Evolutionary conservation across 2,113 vertebrate genomes (phyloP), one percentile per base, ranked within the genome.

Genomic region (Microcebus lehilahytsara): DNA sequence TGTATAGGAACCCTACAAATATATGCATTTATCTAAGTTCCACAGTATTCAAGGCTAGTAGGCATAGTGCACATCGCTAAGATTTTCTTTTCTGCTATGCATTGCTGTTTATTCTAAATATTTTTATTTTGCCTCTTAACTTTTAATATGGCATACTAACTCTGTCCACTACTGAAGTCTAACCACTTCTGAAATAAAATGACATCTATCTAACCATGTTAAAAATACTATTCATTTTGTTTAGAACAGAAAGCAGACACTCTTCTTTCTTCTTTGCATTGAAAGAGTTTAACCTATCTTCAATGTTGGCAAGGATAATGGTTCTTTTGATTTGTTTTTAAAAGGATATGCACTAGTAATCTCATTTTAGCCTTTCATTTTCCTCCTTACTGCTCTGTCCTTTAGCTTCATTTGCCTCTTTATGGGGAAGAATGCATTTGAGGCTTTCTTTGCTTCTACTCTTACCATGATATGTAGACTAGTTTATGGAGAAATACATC

Each of bases 401-500:
- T 74, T 97, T 90, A 56, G 69, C 46, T 94, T 79, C 49, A 75
- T 92, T 95, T 93, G 91, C 56, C 62, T 85, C 85, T 96, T 97
- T 96, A 88, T 97, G 62, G 64, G 91, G 81, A 96, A 96, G 90
- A 97, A 90, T 96, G 92, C 64, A 95, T 96, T 40, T 88, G 88
- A 92, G 90, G 14, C 60, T 94, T 93, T 97, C 96, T 97, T 90
- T 97, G 90, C 88, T 97, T 95, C 89, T 93, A 32, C 77, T 64
- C 58, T 93, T 97, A 64, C 62, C 25, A 42, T 96, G 88, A 96
- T 94, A 85, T 89, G 92, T 96, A 91, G 95, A 84, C 32, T 51
- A 93, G 72, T 96, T 97, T 95, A 96, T 97, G 85, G 96, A 95
- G 81, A 96, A 95, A 97, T 95, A 95, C 56, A 95, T 94, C 42